Evolutionary conservation across 2,797 vertebrate species (phyloP), one percentile per base, ranked within the genome.

Genomic region (Cynodonichthys magdalenae): DNA sequence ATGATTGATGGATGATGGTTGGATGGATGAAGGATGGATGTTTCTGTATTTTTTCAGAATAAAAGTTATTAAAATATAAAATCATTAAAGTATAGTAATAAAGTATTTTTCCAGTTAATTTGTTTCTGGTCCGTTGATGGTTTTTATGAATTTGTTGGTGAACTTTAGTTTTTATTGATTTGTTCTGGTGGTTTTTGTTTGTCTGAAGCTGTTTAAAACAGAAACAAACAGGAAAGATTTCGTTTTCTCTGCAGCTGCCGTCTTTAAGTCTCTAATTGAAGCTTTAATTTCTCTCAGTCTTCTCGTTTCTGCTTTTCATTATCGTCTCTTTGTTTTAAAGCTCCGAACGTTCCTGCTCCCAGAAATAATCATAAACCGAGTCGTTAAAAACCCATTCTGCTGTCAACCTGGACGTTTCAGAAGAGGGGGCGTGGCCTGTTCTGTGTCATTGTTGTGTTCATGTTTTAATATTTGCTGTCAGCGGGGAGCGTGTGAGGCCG

Each of bases 401-500:
- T 71, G 55, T 14, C 18, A 69, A 73, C 54, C 63, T 66, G 18
- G 20, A 34, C 6, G 31, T 34, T 34, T 34, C 31, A 34, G 31
- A 34, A 1, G 31, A 10, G 31, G 31, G 11, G 36, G 12, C 28
- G 15, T 74, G 78, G 69, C 65, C 75, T 79, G 75, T 78, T 82
- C 56, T 76, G 75, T 75, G 68, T 61, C 39, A 77, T 87, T 86
- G 87, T 75, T 8, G 1, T 55, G 73, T 78, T 75, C 48, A 4
- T 47, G 54, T 81, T 84, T 84, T 87, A 87, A 87, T 82, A 85
- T 79, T 31, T 41, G 1, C 68, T 48, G 77, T 84, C 90, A 75
- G 77, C 47, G 61, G 90, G 86, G 87, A 86, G 62, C 69, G 74
- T 85, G 73, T 74, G 74, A 86, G 87, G 86, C 84, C 61, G 81